Conservation (phyloP, 2,888 invertebrate genomes). For the Brenthis hecate region DNA sequence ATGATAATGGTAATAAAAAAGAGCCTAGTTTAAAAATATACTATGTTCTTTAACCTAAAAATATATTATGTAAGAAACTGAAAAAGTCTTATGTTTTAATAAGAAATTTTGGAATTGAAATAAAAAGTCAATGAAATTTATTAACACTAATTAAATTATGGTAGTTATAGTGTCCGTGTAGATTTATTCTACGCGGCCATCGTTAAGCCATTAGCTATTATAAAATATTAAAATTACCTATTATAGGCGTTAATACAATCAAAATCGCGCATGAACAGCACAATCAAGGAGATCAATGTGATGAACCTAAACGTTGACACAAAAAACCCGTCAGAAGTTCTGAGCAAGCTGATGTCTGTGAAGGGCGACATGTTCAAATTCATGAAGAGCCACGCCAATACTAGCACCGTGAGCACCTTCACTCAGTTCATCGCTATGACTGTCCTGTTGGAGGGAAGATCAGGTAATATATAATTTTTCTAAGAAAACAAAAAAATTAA, state of each 20-base stretch:
- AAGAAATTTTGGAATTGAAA: no score
- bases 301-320: constrained; percentile 56
- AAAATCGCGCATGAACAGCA: constrained; percentile 52
- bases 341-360: constrained; percentile 55
- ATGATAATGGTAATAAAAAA: constrained; percentile 55
- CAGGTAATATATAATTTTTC: constrained; percentile 53
- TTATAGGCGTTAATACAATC: constrained; percentile 39
- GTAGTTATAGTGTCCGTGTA: no score
- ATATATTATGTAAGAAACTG: no score
- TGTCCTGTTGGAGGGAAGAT: constrained; percentile 74
- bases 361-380: constrained; percentile 49
- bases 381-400: constrained; percentile 64
- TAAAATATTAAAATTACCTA: neutral
- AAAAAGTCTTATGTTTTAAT: no score
- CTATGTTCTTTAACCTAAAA: no score
- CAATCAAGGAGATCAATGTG: constrained; percentile 52
- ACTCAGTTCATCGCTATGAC: constrained; percentile 82
- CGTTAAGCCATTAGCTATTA: no score
- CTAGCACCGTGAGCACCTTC: constrained; percentile 74
- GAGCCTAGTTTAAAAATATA: no score
- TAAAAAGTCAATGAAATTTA: neutral
- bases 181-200: no score
- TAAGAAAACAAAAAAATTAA: neutral
- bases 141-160: neutral
- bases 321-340: constrained; percentile 50